Evolutionary conservation across 2,797 vertebrate genomes (phyloP).

Genomic region (Trachurus trachurus): DNA sequence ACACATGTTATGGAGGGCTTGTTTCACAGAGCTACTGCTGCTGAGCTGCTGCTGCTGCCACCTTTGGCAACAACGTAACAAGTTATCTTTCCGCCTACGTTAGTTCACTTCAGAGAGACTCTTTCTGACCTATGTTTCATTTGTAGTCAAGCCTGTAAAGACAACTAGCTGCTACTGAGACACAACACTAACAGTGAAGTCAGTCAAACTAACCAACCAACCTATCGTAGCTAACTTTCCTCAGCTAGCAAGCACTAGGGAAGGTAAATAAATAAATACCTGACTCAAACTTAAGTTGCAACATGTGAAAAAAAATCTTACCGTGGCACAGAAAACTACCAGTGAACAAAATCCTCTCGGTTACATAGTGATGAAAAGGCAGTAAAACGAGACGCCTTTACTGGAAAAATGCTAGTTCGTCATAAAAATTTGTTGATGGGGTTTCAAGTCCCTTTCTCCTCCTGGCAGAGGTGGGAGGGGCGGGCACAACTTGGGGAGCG

Average conservation of each 20-base stretch:
- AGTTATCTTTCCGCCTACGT: neutral
- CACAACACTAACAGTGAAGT: neutral
- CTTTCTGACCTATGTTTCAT: neutral
- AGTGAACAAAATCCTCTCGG: neutral
- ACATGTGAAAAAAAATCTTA: slow-evolving; percentile 22
- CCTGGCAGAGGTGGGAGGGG: slow-evolving; percentile 70
- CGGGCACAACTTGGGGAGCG: slow-evolving; percentile 34
- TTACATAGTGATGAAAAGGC: slow-evolving; percentile 63
- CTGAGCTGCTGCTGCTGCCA: neutral
- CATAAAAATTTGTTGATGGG: slow-evolving; percentile 61
- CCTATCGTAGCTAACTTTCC: slow-evolving; percentile 56
- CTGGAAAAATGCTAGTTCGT: slow-evolving; percentile 37
- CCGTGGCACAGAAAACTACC: slow-evolving; percentile 36
- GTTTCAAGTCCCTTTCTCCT: slow-evolving; percentile 64
- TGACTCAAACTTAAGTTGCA: slow-evolving; percentile 30
- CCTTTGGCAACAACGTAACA: neutral
- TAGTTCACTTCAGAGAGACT: neutral
- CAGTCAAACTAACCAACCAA: neutral
- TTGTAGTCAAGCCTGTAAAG: neutral
- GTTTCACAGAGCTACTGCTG: neutral
- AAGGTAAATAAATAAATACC: slow-evolving; percentile 64
- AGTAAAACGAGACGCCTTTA: slow-evolving; percentile 6
- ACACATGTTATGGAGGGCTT: neutral
- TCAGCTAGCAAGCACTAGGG: slow-evolving; percentile 70
- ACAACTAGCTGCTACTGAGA: neutral